Base-by-base conservation (phyloP, 2,797 vertebrate species). In the Acestrorhynchus altus region DNA sequence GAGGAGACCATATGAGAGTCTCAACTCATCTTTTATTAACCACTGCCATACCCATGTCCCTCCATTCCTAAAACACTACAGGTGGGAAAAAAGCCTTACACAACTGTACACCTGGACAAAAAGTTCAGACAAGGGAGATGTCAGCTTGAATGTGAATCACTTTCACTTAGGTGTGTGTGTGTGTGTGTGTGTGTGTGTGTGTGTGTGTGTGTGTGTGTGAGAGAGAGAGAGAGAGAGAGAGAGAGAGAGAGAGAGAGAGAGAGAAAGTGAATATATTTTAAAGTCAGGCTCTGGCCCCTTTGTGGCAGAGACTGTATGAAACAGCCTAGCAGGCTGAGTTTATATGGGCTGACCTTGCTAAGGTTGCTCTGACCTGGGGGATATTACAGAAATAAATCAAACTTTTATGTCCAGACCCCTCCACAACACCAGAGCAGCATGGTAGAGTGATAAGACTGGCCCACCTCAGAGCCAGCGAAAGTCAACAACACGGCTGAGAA, bases 321-420 rank as follows among this genome's bases (percentile, higher is more conserved):
- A 78, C 78, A 56, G 67, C 74, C 76, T 76, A 80, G 75, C 75
- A 82, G 77, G 78, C 64, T 76, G 64, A 70, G 76, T 64, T 78
- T 81, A 76, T 78, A 77, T 76, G 46, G 72, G 69, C 65, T 84
- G 84, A 83, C 84, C 84, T 83, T 82, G 75, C 84, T 76, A 54
- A 78, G 76, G 75, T 83, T 79, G 64, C 69, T 64, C 75, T 83
- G 80, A 86, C 82, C 84, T 82, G 72, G 57, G 67, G 80, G 72
- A 82, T 86, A 86, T 86, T 86, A 83, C 77, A 76, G 76, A 72
- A 83, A 83, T 86, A 83, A 82, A 83, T 86, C 84, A 86, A 71
- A 81, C 69, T 78, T 85, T 83, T 80, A 86, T 83, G 80, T 82
- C 82, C 67, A 73, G 65, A 70, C 44, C 39, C 71, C 78, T 80